These are phyloP conservation scores for Liolophura sinensis DNA, from an alignment of 1,140 invertebrate species.

Conservation along the genomic window DNA sequence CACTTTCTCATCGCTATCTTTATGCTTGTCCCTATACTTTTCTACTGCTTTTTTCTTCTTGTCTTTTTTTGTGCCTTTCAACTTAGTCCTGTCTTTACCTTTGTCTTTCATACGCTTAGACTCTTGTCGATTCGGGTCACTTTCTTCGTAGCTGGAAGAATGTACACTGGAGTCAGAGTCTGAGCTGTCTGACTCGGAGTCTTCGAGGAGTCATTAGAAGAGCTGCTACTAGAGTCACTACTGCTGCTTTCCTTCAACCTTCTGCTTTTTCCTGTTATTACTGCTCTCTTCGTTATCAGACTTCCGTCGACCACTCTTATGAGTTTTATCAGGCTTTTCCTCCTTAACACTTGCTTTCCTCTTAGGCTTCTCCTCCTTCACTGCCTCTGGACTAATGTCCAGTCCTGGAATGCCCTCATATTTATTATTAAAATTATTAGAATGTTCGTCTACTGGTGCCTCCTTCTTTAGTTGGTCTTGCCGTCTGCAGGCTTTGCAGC, in stretches of 20 bases:
- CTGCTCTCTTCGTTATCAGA: constrained; percentile 13
- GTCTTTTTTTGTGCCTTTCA: constrained; percentile 4
- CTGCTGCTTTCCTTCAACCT: constrained; percentile 8
- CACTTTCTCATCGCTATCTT: no score
- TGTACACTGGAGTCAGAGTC: no score
- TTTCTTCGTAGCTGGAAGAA: not conserved
- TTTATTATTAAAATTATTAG: constrained; percentile 25
- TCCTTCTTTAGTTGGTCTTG: not conserved
- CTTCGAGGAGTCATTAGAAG: no score
- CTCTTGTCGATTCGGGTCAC: constrained; percentile 5
- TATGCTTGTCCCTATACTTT: no score
- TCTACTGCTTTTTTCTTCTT: not conserved
- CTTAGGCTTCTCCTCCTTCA: constrained; percentile 10
- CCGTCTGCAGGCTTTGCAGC: not conserved
- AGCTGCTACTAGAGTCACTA: no score
- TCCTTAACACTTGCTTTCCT: constrained; percentile 6
- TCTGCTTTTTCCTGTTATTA: constrained; percentile 10
- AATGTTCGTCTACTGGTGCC: not conserved
- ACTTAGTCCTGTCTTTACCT: constrained; percentile 3
- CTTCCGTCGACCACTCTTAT: constrained; percentile 3
- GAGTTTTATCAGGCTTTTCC: constrained; percentile 8
- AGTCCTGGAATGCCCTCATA: constrained; percentile 37
- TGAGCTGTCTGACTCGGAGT: no score
- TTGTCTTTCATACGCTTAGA: constrained; percentile 9
- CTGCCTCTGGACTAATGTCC: constrained; percentile 19